Evolutionary conservation across 2,888 invertebrate species (phyloP), one percentile per base, ranked within the genome.

Genomic region (Helleia helle): DNA sequence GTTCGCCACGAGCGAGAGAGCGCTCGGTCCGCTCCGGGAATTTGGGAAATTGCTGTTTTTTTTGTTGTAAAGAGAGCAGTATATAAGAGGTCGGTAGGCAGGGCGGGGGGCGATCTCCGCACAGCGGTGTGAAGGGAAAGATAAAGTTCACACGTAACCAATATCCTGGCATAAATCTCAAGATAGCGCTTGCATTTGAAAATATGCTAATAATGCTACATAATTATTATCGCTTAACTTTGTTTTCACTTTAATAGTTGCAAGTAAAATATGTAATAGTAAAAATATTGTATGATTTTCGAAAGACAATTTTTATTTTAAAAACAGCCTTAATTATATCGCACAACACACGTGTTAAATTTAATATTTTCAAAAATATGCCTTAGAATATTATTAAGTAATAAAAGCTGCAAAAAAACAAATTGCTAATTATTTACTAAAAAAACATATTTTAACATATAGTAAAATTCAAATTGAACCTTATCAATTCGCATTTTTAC

Each of bases 1-100:
- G 70, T 76, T 69, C 64, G 76, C 71, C 71, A 71, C 73, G 80
- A 74, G 81, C 74, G 83, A 73, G 73, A 70, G 73, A 72, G 73
- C 73, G 63, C 54, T 65, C 66, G 71, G 72, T 65, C 75, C 74
- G 75, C 74, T 71, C 38, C 71, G 80, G 77, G 80, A 76, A 79
- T 80, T 81, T 83, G 77, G 81, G 80, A 80, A 83, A 81, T 80
- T 80, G 79, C 79, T 81, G 77, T 79, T 81, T 83, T 68, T 83
- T 81, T 75, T 83, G 76, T 79, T 80, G 74, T 80, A 79, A 81
- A 84, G 80, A 81, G 80, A 80, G 80, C 80, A 81, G 77, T 84
- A 79, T 81, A 80, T 79, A 80, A 77, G 79, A 80, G 80, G 77
- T 75, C 71, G 77, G 77, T 75, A 71, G 77, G 74, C 71, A 72